Percentiles rank a stretch among this genome's conserved stretches.
Conservation (phyloP, 2,113 vertebrate genomes). For the Nipponia nippon region DNA sequence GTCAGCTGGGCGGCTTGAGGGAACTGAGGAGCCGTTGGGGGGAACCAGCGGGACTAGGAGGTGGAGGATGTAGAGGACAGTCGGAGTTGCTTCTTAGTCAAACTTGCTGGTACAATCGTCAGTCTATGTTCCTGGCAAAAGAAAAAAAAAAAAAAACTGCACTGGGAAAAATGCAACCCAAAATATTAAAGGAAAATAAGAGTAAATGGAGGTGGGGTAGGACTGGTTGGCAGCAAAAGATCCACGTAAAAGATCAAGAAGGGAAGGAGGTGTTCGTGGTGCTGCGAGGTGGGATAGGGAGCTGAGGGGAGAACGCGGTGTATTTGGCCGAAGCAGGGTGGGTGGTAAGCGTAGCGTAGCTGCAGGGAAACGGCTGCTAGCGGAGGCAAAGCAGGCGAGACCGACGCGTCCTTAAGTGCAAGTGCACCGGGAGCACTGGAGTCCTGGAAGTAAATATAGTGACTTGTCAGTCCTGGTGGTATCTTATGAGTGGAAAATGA, state of each 20-base stretch:
- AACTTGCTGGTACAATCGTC: neutral
- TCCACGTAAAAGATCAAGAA: fast-evolving
- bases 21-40: neutral
- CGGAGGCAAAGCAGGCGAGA: neutral
- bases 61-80: neutral
- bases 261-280: neutral
- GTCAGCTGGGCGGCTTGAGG: neutral
- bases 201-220: neutral
- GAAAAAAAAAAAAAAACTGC: too few relatives aligned
- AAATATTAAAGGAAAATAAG: neutral
- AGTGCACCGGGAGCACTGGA: fast-evolving
- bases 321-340: neutral
- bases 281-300: too few relatives aligned
- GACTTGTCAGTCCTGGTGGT: neutral
- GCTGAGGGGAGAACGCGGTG: fast-evolving
- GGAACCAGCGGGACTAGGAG: neutral
- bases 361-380: neutral
- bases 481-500: fast-evolving
- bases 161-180: neutral
- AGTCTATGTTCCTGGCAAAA: neutral
- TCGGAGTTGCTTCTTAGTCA: neutral
- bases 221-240: neutral
- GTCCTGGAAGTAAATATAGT: neutral
- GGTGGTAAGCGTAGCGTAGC: fast-evolving
- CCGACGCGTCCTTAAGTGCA: fast-evolving